These are phyloP conservation scores for Prorops nasuta DNA, from an alignment of 1,140 invertebrate species.

Conservation along the genomic window DNA sequence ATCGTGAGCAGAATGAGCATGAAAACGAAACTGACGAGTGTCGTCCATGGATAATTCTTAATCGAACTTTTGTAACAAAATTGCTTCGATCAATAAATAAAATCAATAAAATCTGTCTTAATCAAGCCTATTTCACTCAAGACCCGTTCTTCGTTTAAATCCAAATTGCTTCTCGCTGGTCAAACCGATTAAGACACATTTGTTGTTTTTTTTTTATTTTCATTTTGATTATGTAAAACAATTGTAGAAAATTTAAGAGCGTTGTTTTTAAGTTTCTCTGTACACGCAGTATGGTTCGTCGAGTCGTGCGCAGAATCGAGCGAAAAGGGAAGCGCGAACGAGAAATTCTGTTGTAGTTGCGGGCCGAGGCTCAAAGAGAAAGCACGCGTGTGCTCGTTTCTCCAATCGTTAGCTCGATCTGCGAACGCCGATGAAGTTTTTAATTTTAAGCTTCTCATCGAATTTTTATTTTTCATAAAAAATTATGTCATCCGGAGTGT, in stretches of 20 bases:
- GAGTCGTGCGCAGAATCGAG: too few species aligned
- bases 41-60: conserved; percentile 9
- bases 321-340: background rate
- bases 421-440: too few species aligned
- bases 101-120: conserved; percentile 3
- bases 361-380: background rate
- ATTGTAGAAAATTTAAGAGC: background rate
- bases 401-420: too few species aligned
- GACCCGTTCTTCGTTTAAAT: conserved; percentile 11
- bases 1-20: conserved; percentile 1
- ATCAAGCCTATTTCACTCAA: conserved; percentile 10
- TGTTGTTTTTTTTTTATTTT: conserved; percentile 9
- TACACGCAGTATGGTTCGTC: too few species aligned
- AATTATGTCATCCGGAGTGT: too few species aligned
- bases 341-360: background rate
- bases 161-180: conserved; percentile 3
- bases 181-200: conserved; percentile 3
- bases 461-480: too few species aligned
- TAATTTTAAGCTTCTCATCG: too few species aligned
- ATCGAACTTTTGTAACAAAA: conserved; percentile 37
- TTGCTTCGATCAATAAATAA: conserved; percentile 34
- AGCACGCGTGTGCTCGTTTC: too few species aligned
- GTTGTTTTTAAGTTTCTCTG: background rate
- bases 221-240: conserved; percentile 8
- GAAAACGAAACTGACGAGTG: conserved; percentile 2